Conservation (phyloP, 2,888 invertebrate species). For the Ganaspis brasiliensis region DNA sequence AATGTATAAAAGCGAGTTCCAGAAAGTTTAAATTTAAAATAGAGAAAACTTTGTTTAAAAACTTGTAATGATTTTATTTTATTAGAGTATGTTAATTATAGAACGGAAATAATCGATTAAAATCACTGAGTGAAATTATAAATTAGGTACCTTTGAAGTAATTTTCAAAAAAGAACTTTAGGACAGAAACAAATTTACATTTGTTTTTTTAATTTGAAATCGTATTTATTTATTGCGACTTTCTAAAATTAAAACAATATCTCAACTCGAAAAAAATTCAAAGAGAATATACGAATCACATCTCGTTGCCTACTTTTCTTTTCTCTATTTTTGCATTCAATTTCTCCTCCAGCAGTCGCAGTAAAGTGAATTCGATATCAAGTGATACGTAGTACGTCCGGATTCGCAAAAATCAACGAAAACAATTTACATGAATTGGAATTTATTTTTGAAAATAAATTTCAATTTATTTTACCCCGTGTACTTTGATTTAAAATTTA, state of each 20-base stretch:
- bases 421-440: constrained; percentile 30
- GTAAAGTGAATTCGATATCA: constrained; percentile 18
- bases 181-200: too few species aligned
- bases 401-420: constrained; percentile 23
- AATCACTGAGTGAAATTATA: too few species aligned
- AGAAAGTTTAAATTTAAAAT: background rate
- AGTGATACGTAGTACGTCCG: constrained; percentile 1
- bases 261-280: constrained; percentile 16
- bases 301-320: constrained; percentile 10
- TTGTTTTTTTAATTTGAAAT: too few species aligned
- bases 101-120: too few species aligned
- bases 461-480: background rate
- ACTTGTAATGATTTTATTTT: too few species aligned
- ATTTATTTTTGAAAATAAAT: constrained; percentile 14
- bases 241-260: constrained; percentile 15
- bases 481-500: background rate
- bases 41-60: background rate
- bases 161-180: too few species aligned
- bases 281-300: constrained; percentile 29
- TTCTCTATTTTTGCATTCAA: constrained; percentile 33
- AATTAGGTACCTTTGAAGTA: too few species aligned
- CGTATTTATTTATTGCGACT: background rate
- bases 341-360: constrained; percentile 15
- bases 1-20: background rate
- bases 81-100: too few species aligned